Conservation (phyloP, 2,888 invertebrate species). For the Leptodirus hochenwartii region DNA sequence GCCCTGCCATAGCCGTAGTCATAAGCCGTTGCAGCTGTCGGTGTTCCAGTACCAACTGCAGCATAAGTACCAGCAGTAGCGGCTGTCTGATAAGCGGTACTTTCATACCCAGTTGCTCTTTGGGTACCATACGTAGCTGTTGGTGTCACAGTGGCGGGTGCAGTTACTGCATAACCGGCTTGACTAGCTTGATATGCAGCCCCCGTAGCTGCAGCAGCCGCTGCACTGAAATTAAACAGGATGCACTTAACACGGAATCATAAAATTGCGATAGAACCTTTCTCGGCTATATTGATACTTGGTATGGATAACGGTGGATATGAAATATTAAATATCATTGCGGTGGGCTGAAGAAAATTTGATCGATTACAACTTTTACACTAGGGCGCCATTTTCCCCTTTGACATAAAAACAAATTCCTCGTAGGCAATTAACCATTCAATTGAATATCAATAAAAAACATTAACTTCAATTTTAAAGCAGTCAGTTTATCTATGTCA, state of each 20-base stretch:
- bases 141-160: conserved; percentile 62
- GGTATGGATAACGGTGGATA: no score
- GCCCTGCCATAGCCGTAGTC: conserved; percentile 44
- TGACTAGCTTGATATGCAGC: conserved; percentile 71
- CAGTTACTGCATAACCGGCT: conserved; percentile 68
- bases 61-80: conserved; percentile 56
- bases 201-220: conserved; percentile 47
- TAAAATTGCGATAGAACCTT: no score
- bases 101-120: conserved; percentile 63
- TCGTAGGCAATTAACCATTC: no score
- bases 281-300: no score
- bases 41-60: conserved; percentile 30
- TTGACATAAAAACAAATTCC: no score
- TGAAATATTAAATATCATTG: conserved; percentile 3
- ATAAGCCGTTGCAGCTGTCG: conserved; percentile 43
- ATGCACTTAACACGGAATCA: not conserved
- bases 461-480: no score
- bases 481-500: no score
- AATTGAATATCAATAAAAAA: no score
- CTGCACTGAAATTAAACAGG: conserved; percentile 26
- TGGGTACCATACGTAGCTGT: conserved; percentile 75
- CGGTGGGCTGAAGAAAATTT: no score
- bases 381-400: no score
- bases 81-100: conserved; percentile 68
- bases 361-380: not conserved